Percentiles rank a stretch among this genome's conserved stretches.
Conservation (phyloP, 2,797 vertebrate genomes). For the Acipenser ruthenus region DNA sequence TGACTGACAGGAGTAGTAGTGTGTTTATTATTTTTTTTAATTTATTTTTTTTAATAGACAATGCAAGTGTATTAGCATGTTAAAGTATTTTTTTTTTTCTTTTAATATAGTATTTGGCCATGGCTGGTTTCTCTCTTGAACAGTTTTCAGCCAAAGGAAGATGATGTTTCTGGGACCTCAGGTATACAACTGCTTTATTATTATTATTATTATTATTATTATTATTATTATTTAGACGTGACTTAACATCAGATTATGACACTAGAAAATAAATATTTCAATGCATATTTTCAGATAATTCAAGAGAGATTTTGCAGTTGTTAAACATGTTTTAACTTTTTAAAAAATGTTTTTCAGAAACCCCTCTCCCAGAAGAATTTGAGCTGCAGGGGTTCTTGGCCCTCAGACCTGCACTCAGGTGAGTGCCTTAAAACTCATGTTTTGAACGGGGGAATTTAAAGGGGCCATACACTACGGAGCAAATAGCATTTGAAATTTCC, state of each 20-base stretch:
- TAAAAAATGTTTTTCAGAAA: conserved; percentile 46
- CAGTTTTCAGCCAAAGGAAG: conserved; percentile 87
- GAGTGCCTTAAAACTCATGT: conserved; percentile 1
- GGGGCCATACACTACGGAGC: too few relatives aligned
- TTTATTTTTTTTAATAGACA: background rate
- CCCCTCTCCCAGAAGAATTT: conserved; percentile 95
- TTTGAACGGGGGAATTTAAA: too few relatives aligned
- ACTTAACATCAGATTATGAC: too few relatives aligned
- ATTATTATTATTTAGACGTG: too few relatives aligned
- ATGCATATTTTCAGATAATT: background rate
- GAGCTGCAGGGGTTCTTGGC: conserved; percentile 95
- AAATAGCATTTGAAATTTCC: too few relatives aligned
- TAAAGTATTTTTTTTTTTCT: background rate
- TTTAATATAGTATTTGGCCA: conserved; percentile 78
- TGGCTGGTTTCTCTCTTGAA: conserved; percentile 94
- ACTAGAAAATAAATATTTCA: too few relatives aligned
- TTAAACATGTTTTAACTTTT: too few relatives aligned
- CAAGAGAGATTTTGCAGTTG: too few relatives aligned
- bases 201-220: too few relatives aligned
- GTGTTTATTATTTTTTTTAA: background rate
- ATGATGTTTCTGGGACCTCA: conserved; percentile 72
- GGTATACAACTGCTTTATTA: conserved; percentile 46
- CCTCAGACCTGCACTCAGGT: conserved; percentile 89
- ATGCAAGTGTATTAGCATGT: background rate
- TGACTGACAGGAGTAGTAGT: background rate